Evolutionary conservation across 1,140 invertebrate species (phyloP).

Genomic region (Pseudobourletiella spinata): DNA sequence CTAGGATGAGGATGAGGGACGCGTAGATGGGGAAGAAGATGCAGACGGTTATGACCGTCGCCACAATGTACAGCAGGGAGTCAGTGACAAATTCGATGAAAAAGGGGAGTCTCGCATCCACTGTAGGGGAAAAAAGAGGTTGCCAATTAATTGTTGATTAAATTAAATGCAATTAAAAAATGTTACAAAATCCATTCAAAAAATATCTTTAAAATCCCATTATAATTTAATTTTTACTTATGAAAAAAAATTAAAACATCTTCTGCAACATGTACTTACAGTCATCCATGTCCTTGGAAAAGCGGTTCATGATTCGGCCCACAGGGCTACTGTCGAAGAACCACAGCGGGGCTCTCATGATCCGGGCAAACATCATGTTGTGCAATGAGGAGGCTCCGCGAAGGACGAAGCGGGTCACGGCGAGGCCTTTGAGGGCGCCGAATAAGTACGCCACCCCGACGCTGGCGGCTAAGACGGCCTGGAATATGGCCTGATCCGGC

Average conservation of each 20-base stretch:
- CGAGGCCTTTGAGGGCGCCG: slow-evolving; percentile 36
- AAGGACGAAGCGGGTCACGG: slow-evolving; percentile 10
- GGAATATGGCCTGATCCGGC: slow-evolving; percentile 36
- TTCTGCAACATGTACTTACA: slow-evolving; percentile 38
- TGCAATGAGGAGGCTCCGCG: slow-evolving; percentile 28
- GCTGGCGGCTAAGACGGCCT: slow-evolving; percentile 32
- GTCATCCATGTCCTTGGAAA: slow-evolving; percentile 40
- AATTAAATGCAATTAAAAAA: neutral
- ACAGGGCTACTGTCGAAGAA: slow-evolving; percentile 68
- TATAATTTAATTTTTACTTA: neutral
- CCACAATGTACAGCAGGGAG: slow-evolving; percentile 41
- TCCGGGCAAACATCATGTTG: slow-evolving; percentile 41
- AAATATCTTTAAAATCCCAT: neutral
- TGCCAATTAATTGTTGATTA: too few species aligned
- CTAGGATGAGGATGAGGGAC: slow-evolving; percentile 39
- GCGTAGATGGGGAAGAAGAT: slow-evolving; percentile 47
- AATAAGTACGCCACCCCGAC: slow-evolving; percentile 35
- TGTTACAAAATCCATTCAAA: neutral
- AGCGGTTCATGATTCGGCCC: slow-evolving; percentile 57
- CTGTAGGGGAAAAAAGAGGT: slow-evolving; percentile 39
- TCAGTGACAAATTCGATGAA: slow-evolving; percentile 46
- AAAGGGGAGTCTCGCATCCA: slow-evolving; percentile 49
- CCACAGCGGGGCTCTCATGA: slow-evolving; percentile 55
- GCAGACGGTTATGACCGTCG: slow-evolving; percentile 44
- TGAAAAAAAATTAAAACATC: neutral